Evolutionary conservation across 2,113 vertebrate genomes (phyloP), one percentile per base, ranked within the genome.

Genomic region (Sakesphorus luctuosus): DNA sequence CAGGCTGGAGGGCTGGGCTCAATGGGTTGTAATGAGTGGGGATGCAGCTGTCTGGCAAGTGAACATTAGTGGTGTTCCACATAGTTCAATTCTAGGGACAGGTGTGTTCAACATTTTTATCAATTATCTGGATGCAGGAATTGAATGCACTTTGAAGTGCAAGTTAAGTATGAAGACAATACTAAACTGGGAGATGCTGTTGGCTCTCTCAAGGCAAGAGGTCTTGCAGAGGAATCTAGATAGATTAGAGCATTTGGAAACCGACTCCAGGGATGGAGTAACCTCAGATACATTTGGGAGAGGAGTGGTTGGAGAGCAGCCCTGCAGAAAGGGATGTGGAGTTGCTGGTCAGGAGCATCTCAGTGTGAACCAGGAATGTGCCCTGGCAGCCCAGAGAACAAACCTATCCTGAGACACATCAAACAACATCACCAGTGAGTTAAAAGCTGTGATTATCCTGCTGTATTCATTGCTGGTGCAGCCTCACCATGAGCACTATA

Each of bases 281-380:
- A 35, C 4, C 5, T 10, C 3, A 2, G 7, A 15, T 6, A 46
- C 5, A 67, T 50, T 0, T 40, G 33, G 28, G 11, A 66, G 18
- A n/a, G 13, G 36, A 65, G 24, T 23, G 31, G 15, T 5, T 53
- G 47, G 18, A 35, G 24, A 29, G 10, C 14, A 35, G 10, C 24
- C 8, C 18, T 44, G 14, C 14, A 9, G 17, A 78, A 65, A 53
- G 29, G 36, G 11, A 52, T 52, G 36, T 52, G 35, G 36, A 7
- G 5, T 13, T 63, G 47, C 47, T 43, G 29, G 7, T 40, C 23
- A 40, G 46, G 35, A 52, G 47, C 36, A 52, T 13, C 36, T n/a
- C 47, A n/a, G 6, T 63, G 12, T 52, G 59, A 63, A 38, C 14
- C 59, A 78, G 23, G 36, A 78, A 18, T 26, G 23, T 78, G 23